Base-by-base conservation (phyloP, 2,888 invertebrate species). In the Drosophila buzzatii region DNA sequence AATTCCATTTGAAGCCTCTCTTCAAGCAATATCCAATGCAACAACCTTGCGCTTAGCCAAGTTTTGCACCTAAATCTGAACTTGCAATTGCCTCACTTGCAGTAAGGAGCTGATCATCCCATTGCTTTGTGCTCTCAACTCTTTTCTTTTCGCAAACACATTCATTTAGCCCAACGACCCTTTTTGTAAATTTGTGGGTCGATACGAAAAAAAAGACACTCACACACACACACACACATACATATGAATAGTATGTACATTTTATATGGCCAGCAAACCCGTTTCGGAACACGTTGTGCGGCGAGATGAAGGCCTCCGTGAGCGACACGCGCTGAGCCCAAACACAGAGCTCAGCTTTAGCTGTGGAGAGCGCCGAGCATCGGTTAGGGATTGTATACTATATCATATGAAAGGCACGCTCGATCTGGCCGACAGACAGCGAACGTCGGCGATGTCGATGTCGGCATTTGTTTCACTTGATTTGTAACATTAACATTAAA, bases 401-500 rank as follows among this genome's bases (percentile, higher is more conserved):
- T 80, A 86, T 87, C 87, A 77, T 67, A 81, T 79, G 76, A 85
- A 85, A 85, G 76, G 75, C 87, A 87, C 87, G 84, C 81, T 85
- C 84, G 76, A 87, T 87, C 85, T 85, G 78, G 55, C 49, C 58
- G 65, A 51, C 61, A 56, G 51, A 51, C 61, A 56, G 51, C 68
- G 41, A 66, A 27, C 59, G 52, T 47, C 62, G 70, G 35, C 45
- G 44, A 18, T 18, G 75, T 58, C 63, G 77, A 57, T 74, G 86
- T 80, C 82, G 86, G 78, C 85, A 70, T 85, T 85, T 82, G 84
- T 81, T 82, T 81, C 85, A 84, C 85, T 87, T 85, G 82, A 86
- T 86, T 86, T 85, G 88, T 84, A 84, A 81, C 78, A 78, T 73
- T 72, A 77, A 84, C 88, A 84, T 86, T 82, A 87, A 86, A 86